phyloP scores from a whole-genome alignment of 2,113 vertebrate genomes.

The Sinosuthora webbiana region DNA sequence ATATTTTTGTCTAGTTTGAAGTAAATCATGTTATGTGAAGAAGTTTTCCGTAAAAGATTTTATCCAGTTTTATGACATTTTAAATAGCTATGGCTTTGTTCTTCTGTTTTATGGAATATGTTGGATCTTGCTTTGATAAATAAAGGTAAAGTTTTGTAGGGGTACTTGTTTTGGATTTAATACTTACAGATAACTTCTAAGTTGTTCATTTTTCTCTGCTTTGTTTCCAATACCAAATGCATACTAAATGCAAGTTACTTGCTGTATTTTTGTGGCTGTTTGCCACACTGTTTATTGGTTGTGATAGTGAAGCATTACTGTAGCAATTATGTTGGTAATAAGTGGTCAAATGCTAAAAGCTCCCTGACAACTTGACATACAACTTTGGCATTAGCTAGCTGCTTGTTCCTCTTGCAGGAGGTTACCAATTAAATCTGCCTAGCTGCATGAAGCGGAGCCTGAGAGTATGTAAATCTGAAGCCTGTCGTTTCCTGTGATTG shows the following conservation, averaged over 20 bases:
- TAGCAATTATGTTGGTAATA: neutral
- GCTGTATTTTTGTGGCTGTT: neutral
- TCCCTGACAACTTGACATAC: neutral
- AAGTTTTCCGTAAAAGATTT: neutral
- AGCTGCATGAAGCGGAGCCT: neutral
- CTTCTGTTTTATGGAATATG: neutral
- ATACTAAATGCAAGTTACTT: neutral
- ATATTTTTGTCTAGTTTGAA: neutral
- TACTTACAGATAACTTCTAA: neutral
- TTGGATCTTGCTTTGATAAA: neutral
- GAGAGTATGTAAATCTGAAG: conserved; percentile 56
- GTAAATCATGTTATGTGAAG: neutral
- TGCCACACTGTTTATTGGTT: neutral
- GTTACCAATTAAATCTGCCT: neutral
- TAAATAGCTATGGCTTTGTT: neutral
- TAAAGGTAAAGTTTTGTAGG: neutral
- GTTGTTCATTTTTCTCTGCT: neutral
- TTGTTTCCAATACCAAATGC: neutral
- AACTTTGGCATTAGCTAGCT: neutral
- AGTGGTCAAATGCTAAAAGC: neutral
- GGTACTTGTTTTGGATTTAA: neutral
- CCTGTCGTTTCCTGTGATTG: conserved; percentile 75
- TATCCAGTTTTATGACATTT: neutral
- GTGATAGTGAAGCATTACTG: neutral
- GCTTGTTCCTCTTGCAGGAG: neutral